Conservation (phyloP, 92 coral and sea anemone genomes). For the Siderastrea siderea region DNA sequence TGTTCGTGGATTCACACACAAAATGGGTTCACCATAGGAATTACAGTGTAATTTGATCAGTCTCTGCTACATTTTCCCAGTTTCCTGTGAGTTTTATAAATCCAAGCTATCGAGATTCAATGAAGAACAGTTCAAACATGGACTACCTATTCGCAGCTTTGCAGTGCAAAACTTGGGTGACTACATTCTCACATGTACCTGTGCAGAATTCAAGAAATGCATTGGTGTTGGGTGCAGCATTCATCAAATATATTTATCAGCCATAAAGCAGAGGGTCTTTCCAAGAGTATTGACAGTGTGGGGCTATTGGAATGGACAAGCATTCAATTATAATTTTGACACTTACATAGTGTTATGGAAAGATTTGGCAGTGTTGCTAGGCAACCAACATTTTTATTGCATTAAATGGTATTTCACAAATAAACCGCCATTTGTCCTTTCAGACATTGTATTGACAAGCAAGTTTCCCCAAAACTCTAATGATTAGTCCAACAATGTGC, state of each 20-base stretch:
- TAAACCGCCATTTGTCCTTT: neutral
- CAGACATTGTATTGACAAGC: neutral
- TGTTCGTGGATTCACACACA: neutral
- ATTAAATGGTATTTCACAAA: neutral
- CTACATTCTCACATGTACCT: neutral
- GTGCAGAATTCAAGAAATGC: slow-evolving; percentile 1
- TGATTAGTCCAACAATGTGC: neutral
- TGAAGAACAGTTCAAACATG: neutral
- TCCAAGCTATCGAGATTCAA: neutral
- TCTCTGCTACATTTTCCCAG: neutral
- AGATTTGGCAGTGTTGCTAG: slow-evolving; percentile 29
- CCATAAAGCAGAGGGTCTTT: slow-evolving; percentile 1
- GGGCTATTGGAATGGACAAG: slow-evolving; percentile 6
- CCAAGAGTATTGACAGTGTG: neutral
- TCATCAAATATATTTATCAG: slow-evolving; percentile 5
- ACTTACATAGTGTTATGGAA: neutral
- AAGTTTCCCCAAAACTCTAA: neutral
- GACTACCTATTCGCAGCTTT: neutral
- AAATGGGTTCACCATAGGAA: neutral
- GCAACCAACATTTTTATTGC: slow-evolving; percentile 24
- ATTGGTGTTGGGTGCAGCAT: slow-evolving; percentile 21
- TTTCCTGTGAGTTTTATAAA: slow-evolving; percentile 8
- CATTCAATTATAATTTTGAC: neutral
- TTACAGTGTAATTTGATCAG: neutral
- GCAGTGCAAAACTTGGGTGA: neutral